Percentiles rank a stretch among this genome's conserved stretches.
These are phyloP conservation scores for Lottia scabra DNA, from an alignment of 2,888 invertebrate genomes.

Conservation along the genomic window DNA sequence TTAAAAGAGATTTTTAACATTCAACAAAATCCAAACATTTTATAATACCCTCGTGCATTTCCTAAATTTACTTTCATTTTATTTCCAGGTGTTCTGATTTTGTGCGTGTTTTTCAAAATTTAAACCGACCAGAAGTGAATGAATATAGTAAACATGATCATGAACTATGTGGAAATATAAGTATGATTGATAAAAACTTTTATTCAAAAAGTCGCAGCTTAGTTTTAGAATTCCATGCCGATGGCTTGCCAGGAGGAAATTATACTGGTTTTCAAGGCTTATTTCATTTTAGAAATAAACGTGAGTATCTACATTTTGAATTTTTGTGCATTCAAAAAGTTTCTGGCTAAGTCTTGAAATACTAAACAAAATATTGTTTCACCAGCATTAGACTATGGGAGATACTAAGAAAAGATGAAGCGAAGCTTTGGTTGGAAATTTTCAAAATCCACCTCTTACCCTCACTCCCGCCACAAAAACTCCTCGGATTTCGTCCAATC, in stretches of 20 bases:
- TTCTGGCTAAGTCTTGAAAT: no score
- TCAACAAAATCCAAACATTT: no score
- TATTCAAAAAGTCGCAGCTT: constrained; percentile 62
- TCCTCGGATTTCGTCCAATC: no score
- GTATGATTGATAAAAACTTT: constrained; percentile 55
- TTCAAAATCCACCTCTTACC: no score
- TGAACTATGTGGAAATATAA: constrained; percentile 63
- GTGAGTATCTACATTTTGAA: constrained; percentile 61
- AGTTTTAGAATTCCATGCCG: constrained; percentile 65
- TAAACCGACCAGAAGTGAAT: constrained; percentile 64
- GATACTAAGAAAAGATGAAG: no score
- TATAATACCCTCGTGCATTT: constrained; percentile 8
- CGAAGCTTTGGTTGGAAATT: no score
- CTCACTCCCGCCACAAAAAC: no score
- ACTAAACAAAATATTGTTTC: no score
- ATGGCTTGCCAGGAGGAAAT: constrained; percentile 38
- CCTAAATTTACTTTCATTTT: no score
- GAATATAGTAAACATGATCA: constrained; percentile 54
- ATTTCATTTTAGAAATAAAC: constrained; percentile 62
- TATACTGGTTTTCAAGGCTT: constrained; percentile 63
- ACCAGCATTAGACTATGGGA: no score
- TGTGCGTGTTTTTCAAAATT: constrained; percentile 60
- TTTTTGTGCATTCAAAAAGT: no score
- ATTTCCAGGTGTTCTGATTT: constrained; percentile 63
- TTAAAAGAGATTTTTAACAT: no score